Base-by-base conservation (phyloP, 2,797 vertebrate genomes). In the Lepilemur septentrionalis region DNA sequence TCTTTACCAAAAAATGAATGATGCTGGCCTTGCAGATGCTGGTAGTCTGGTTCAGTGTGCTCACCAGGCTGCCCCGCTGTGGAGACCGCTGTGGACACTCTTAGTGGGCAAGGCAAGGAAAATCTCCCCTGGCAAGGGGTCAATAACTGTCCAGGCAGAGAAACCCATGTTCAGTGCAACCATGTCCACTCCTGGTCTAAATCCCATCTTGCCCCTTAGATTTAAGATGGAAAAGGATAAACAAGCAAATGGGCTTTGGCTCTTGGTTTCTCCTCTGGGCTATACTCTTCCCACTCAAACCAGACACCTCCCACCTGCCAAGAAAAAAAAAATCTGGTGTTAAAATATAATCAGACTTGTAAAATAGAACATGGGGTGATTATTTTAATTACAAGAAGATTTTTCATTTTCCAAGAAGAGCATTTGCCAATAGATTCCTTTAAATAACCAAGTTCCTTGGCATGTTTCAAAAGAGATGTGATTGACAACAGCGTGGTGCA, bases 341-440 rank as follows among this genome's bases (percentile, higher is more conserved):
- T 95, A 89, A 95, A 97, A 95, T 91, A 94, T 76, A 83, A 93
- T 95, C 89, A 95, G 82, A 89, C 82, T 96, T 94, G 70, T 89
- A 96, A 97, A 97, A 95, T 76, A 96, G 93, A 97, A 83, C 80
- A 93, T 81, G 86, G 86, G 76, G 41, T 93, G 83, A 96, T 97
- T 96, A 91, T 96, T 98, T 97, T 96, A 86, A 97, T 96, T 96
- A 94, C 70, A 87, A 94, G 96, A 89, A 91, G 50, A 57, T n/a
- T 80, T 96, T 87, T 87, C 70, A 12, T 92, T 97, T 97, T 80
- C 92, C 78, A 94, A 95, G 81, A 69, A 81, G 75, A 96, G 72
- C 67, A 93, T 95, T 96, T 97, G 93, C 91, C 91, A 95, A 96
- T 87, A 93, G 86, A 87, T 82, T 95, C 81, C 93, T 96, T 96